Evolutionary conservation across 2,888 invertebrate genomes (phyloP), one percentile per base, ranked within the genome.

Genomic region (Coelinius sp.): DNA sequence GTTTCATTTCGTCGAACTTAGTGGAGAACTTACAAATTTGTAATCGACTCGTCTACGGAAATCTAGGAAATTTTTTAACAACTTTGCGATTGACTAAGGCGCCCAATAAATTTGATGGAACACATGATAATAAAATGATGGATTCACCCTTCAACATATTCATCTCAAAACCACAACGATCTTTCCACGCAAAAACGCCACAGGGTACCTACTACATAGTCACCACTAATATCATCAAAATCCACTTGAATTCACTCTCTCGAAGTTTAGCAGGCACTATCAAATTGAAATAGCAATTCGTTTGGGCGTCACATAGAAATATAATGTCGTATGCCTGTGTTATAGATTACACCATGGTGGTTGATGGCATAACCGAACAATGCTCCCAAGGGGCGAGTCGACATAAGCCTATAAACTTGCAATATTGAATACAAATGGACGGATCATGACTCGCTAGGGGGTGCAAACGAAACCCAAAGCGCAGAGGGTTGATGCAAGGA

Each of bases 381-480:
- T 53, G 70, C 62, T 73, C 75, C 69, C 68, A 74, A 77, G 77
- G 77, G 74, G 72, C 65, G 73, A 71, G 62, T 78, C 74, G 64
- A 81, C 84, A 80, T 86, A 87, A 87, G 87, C 87, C 84, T 83
- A 85, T 87, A 87, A 87, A 85, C 83, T 85, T 80, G 83, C 87
- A 85, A 88, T 88, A 87, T 88, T 88, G 87, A 88, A 87, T 88
- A 87, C 85, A 86, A 87, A 87, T 87, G 87, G 84, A 82, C 79
- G 81, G 77, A 64, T 62, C 75, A 72, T 64, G 75, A 79, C 79
- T 79, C 73, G 76, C 77, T 76, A 73, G 77, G 76, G 74, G 81
- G 86, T 84, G 86, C 84, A 84, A 87, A 86, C 85, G 84, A 86
- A 82, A 80, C 83, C 46, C 35, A 41, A 46, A 63, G 65, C 46